A percentile compares a stretch with the other conserved stretches of the same genome.
phyloP scores from a whole-genome alignment of 2,888 invertebrate genomes.

The Eurytoma californica region DNA sequence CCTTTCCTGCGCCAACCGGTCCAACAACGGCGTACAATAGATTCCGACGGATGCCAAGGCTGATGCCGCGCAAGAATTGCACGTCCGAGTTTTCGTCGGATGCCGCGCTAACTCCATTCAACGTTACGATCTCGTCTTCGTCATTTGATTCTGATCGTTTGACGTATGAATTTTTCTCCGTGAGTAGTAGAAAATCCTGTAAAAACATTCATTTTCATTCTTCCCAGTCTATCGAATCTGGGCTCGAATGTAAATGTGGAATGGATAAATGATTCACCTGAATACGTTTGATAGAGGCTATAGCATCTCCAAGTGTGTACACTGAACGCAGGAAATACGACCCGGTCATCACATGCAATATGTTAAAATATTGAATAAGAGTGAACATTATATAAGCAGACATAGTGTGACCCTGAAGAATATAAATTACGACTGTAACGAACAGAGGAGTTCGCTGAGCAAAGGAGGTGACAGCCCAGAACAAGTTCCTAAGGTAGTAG shows the following conservation, averaged over 20 bases:
- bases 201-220: not conserved
- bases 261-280: conserved; percentile 75
- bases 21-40: conserved; percentile 87
- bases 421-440: conserved; percentile 86
- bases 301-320: conserved; percentile 79
- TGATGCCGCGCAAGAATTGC: conserved; percentile 75
- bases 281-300: conserved; percentile 80
- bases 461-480: conserved; percentile 82
- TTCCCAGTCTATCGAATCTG: not conserved
- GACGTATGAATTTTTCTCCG: conserved; percentile 75
- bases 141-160: conserved; percentile 50
- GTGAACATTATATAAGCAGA: conserved; percentile 84
- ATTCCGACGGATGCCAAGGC: conserved; percentile 78
- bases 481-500: conserved; percentile 82
- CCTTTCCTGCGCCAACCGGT: conserved; percentile 92
- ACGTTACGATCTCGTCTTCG: conserved; percentile 63
- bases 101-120: conserved; percentile 75
- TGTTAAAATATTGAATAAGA: conserved; percentile 86
- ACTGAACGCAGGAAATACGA: conserved; percentile 81
- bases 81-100: conserved; percentile 71
- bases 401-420: conserved; percentile 77
- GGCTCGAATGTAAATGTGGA: not conserved
- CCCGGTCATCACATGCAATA: conserved; percentile 82
- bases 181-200: conserved; percentile 77
- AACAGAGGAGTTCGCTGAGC: conserved; percentile 90